A percentile compares a stretch with the other conserved stretches of the same genome.
These are phyloP conservation scores for Eupithecia subumbrata DNA, from an alignment of 2,888 invertebrate species.

Conservation along the genomic window DNA sequence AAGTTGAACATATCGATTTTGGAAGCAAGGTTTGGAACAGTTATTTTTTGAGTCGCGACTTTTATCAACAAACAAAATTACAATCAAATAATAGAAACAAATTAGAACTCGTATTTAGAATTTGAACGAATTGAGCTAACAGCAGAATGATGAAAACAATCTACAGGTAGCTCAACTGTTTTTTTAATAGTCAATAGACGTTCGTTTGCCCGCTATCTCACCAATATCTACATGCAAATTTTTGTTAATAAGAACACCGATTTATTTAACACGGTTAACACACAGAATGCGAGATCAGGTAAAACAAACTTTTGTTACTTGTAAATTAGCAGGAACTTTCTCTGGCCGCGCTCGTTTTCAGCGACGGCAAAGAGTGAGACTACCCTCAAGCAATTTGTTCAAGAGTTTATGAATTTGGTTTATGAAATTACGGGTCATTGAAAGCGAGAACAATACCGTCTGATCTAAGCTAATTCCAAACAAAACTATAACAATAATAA, in stretches of 20 bases:
- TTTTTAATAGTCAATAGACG: too few relatives aligned
- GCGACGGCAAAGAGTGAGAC: slow-evolving; percentile 19
- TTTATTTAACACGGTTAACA: not conserved
- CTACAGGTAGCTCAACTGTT: too few relatives aligned
- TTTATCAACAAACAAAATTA: too few relatives aligned
- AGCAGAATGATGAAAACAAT: too few relatives aligned
- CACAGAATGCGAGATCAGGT: not conserved
- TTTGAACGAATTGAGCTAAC: too few relatives aligned
- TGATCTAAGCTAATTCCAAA: slow-evolving; percentile 40
- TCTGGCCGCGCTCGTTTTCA: not conserved
- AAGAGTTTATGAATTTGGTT: slow-evolving; percentile 52
- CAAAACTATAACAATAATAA: slow-evolving; percentile 12
- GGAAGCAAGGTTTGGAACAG: too few relatives aligned
- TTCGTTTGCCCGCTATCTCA: too few relatives aligned
- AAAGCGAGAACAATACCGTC: slow-evolving; percentile 59
- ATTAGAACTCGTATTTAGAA: too few relatives aligned
- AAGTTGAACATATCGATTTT: not conserved
- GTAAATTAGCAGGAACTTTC: not conserved
- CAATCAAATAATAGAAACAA: too few relatives aligned
- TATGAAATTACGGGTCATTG: slow-evolving; percentile 61
- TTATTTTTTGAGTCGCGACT: too few relatives aligned
- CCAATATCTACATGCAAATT: too few relatives aligned
- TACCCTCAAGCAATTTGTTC: slow-evolving; percentile 56
- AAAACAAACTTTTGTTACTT: slow-evolving; percentile 9
- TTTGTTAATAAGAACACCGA: not conserved